Base-by-base conservation (phyloP, 2,113 vertebrate species). In the Machaerirhynchus nigripectus region DNA sequence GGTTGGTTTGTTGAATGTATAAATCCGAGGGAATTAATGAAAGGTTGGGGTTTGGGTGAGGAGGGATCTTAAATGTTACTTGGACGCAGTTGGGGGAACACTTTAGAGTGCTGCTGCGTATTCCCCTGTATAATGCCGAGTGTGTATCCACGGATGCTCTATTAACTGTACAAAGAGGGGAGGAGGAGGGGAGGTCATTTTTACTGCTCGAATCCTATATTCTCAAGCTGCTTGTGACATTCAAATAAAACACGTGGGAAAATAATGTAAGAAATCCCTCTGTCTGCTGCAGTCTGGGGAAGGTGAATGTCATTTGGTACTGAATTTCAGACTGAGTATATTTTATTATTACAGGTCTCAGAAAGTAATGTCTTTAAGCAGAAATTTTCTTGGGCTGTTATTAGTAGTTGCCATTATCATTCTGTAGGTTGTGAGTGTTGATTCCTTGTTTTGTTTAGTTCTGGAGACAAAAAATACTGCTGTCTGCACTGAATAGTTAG, bases 391-490 rank as follows among this genome's bases (percentile, higher is more conserved):
- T 71, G 61, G 89, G 47, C 70, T 70, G 42, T 65, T 89, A 26
- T 9, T 70, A 50, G 60, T 47, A 93, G 79, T 95, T 95, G 73
- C 26, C 18, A 6, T 73, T 95, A 18, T 87, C 90, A 93, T 96
- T 98, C 83, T 92, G 78, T 40, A 59, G 80, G 82, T 84, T 91
- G 75, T 87, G 94, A 93, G 90, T 70, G 64, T 68, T 2, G 18
- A 68, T 90, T 81, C 74, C 40, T 67, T 80, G 35, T 88, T 97
- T 92, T 94, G 80, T 93, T 95, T 91, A 88, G 71, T 96, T 97
- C 56, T 7, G 11, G 93, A 70, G 65, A 82, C 84, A 85, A 94
- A 96, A 94, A 93, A 28, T 40, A 50, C 42, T 93, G 89, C 84
- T 18, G 37, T 70, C 59, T 89, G 40, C 94, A n/a, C 59, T 82